These are phyloP conservation scores for Sminthurides aquaticus DNA, from an alignment of 2,888 invertebrate genomes.

Conservation along the genomic window DNA sequence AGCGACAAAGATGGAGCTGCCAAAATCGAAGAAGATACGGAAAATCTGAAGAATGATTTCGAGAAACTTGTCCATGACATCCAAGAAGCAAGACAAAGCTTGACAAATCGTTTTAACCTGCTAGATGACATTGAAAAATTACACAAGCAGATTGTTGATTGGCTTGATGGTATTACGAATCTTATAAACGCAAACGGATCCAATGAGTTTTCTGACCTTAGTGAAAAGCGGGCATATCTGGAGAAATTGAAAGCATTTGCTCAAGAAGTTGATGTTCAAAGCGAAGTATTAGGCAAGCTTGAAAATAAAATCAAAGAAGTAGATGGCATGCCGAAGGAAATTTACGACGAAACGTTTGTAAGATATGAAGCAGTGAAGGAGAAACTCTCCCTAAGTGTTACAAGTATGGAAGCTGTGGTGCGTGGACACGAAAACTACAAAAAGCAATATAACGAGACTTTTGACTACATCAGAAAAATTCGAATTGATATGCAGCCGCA, in stretches of 20 bases:
- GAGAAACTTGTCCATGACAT: conserved; percentile 76
- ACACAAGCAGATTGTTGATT: conserved; percentile 66
- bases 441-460: conserved; percentile 68
- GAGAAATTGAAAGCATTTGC: conserved; percentile 79
- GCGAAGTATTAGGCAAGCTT: conserved; percentile 67
- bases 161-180: conserved; percentile 80
- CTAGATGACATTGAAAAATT: conserved; percentile 81
- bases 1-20: conserved; percentile 81
- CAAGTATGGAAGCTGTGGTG: conserved; percentile 66
- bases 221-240: conserved; percentile 79
- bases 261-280: conserved; percentile 72
- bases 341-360: conserved; percentile 62
- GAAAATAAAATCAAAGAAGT: conserved; percentile 67
- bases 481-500: conserved; percentile 76
- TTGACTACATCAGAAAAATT: conserved; percentile 75
- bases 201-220: conserved; percentile 69
- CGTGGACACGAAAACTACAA: conserved; percentile 80
- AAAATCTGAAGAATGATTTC: conserved; percentile 78
- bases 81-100: conserved; percentile 66
- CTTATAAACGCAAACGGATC: conserved; percentile 67
- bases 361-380: conserved; percentile 65
- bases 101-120: conserved; percentile 66
- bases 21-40: conserved; percentile 86
- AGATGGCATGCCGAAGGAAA: conserved; percentile 53
- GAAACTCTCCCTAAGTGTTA: conserved; percentile 28